Base-by-base conservation (phyloP, 1,140 invertebrate species). In the Druon quercuslanigerum region DNA sequence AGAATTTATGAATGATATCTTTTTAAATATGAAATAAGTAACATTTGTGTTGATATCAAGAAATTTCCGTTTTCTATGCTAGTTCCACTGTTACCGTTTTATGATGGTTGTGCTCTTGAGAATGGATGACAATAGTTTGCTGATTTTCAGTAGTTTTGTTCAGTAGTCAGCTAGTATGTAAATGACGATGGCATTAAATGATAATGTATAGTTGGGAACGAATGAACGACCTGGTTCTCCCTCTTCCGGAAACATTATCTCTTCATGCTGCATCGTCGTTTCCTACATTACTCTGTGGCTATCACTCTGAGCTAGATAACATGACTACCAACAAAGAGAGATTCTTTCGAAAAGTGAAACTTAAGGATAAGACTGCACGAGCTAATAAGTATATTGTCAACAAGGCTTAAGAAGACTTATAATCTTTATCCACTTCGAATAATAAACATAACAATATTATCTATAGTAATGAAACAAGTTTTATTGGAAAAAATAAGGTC, bases 201-300 rank as follows among this genome's bases (percentile, higher is more conserved):
- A 60, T 60, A 60, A 60, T 60, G 57, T 60, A 25, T 16, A 60
- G 57, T 66, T 66, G 25, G 33, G n/a, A 66, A 40, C 33, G 25
- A 66, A 66, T 13, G 13, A 20, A 33, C 60, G 60, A 66, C 60
- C 60, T 40, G 60, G 20, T 66, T 46, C 25, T 40, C 57, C 60
- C 33, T 16, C 25, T 66, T 66, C 60, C 60, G 60, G 60, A 66
- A 66, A 66, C 20, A 40, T 66, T 66, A 66, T 66, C 60, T 66
- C 60, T 40, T 40, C 12, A 66, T 33, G 57, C 20, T 25, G 57
- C 57, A 66, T 66, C 25, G 20, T 66, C 60, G 33, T 66, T 66
- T 66, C 60, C 60, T 66, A 66, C 60, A 7, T 33, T 66, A 14
- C 60, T 40, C 60, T 25, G 17, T 19, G 16, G 52, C 11, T 56